phyloP scores from a whole-genome alignment of 1,140 invertebrate species.

The Macrotrachela quadricornifera region DNA sequence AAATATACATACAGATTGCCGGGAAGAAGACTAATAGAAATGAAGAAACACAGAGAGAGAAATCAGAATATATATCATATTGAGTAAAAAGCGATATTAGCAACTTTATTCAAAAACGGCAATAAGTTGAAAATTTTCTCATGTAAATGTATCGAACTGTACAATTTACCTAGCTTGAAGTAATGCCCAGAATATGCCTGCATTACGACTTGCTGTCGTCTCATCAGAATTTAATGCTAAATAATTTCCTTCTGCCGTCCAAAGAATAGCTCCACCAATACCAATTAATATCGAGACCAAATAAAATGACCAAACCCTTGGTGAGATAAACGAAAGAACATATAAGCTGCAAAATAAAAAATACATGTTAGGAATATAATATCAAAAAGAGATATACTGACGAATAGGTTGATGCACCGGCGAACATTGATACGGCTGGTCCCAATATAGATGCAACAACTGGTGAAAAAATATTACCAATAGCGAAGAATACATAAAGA shows the following conservation, averaged over 20 bases:
- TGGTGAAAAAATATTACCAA: constrained; percentile 75
- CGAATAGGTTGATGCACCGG: constrained; percentile 48
- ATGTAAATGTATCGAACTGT: too few species aligned
- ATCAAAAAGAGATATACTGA: constrained; percentile 9
- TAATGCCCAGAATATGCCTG: constrained; percentile 83
- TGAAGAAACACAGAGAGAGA: too few species aligned
- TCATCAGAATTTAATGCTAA: constrained; percentile 65
- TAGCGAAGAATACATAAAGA: constrained; percentile 64
- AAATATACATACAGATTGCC: too few species aligned
- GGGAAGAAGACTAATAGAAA: too few species aligned
- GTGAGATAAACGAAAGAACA: constrained; percentile 50
- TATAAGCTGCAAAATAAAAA: constrained; percentile 19
- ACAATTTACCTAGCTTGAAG: constrained; percentile 44
- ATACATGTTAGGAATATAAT: neutral
- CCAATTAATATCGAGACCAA: constrained; percentile 59
- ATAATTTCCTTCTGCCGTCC: constrained; percentile 68
- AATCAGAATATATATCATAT: too few species aligned
- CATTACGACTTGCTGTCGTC: constrained; percentile 68
- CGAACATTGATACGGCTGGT: constrained; percentile 57
- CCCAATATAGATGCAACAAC: constrained; percentile 58
- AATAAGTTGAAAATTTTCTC: too few species aligned
- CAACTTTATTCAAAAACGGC: too few species aligned
- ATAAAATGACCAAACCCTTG: constrained; percentile 58
- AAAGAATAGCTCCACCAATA: constrained; percentile 49
- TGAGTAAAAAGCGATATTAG: too few species aligned